Base-by-base conservation (phyloP, 2,113 vertebrate species). In the Proteles cristata region DNA sequence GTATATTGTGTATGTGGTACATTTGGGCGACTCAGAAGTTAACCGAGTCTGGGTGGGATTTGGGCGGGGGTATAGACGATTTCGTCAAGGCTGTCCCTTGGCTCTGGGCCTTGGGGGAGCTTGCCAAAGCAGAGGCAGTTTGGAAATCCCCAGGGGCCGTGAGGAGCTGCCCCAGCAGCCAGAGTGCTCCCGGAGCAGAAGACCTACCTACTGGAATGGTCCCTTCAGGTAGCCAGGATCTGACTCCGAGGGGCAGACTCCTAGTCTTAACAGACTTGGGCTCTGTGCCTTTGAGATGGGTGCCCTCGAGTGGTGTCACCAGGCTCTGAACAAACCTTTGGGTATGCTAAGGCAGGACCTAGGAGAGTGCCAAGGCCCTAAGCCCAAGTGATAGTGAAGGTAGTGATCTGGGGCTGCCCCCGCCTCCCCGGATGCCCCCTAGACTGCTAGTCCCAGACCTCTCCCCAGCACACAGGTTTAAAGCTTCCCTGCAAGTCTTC, bases 91-190 rank as follows among this genome's bases (percentile, higher is more conserved):
- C 63, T 83, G n/a, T 53, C 50, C 79, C 84, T 84, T 96, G 97
- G 86, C 88, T 89, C 86, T 85, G 93, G 50, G 68, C 74, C 84
- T 92, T 66, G 35, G 61, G 71, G 39, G 28, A 95, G 14, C 28
- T 77, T 93, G 92, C 81, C 43, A 63, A 92, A 96, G 87, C 88
- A 66, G 61, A 90, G 50, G 58, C 58, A 96, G 25, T 97, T 92
- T 96, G 97, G 97, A 98, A 98, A 96, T 96, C 93, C 97, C 96
- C 97, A 43, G 31, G 80, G 50, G 19, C 45, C 19, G 11, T 0
- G 74, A 97, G 95, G 96, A 96, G 97, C 93, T 90, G 39, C 92
- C 95, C 96, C 90, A 39, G 69, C 35, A 81, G 71, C 94, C 53
- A 58, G 90, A 8, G 35, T 90, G 79, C 73, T 39, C 58, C 69